phyloP scores from a whole-genome alignment of 2,113 vertebrate genomes.

The Tetraodon nigroviridis region DNA sequence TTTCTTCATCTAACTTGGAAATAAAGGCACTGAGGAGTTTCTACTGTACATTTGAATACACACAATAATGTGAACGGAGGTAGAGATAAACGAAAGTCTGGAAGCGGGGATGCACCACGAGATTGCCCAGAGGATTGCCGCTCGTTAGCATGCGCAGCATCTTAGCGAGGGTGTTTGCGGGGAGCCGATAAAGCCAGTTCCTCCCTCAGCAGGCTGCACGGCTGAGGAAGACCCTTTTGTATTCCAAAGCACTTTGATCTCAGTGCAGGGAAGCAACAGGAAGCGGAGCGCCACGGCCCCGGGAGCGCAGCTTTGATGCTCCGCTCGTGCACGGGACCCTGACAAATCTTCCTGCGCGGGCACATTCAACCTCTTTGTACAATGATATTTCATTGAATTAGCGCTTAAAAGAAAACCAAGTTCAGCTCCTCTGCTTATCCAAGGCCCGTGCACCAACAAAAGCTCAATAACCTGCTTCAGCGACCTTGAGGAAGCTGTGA shows the following conservation, averaged over 20 bases:
- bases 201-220: constrained; percentile 23
- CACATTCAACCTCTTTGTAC: too few relatives aligned
- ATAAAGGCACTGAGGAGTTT: too few relatives aligned
- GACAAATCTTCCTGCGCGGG: constrained; percentile 42
- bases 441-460: too few relatives aligned
- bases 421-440: too few relatives aligned
- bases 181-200: constrained; percentile 46
- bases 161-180: constrained; percentile 41
- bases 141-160: constrained; percentile 16
- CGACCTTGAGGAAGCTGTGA: too few relatives aligned
- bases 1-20: too few relatives aligned
- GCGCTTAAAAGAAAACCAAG: too few relatives aligned
- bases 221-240: constrained; percentile 39
- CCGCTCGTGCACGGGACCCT: constrained; percentile 29
- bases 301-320: constrained; percentile 55
- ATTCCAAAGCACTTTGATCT: constrained; percentile 62
- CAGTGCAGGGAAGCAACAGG: constrained; percentile 43
- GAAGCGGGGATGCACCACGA: constrained; percentile 1
- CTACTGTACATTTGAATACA: too few relatives aligned
- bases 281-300: constrained; percentile 34
- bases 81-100: not conserved
- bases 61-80: too few relatives aligned
- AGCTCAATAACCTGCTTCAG: not conserved
- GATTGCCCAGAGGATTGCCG: constrained; percentile 2
- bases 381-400: too few relatives aligned